phyloP scores from a whole-genome alignment of 2,797 vertebrate genomes.

The Tauraco hartlaubi region DNA sequence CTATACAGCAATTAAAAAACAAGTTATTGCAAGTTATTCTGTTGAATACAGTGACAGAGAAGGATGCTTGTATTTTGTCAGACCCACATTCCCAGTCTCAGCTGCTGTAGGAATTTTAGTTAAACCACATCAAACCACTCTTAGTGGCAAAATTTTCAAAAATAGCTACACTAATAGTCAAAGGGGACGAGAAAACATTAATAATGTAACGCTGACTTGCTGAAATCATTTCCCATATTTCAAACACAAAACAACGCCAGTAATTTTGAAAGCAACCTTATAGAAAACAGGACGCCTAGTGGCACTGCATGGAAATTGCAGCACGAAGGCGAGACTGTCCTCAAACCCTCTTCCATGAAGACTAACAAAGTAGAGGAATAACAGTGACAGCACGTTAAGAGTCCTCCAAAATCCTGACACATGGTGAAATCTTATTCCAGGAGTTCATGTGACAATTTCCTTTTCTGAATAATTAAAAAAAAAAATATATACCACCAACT shows the following conservation, averaged over 20 bases:
- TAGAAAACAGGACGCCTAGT: background rate
- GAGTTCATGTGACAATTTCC: background rate
- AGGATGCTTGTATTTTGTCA: background rate
- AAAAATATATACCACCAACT: background rate
- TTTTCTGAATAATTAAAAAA: background rate
- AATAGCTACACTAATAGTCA: background rate
- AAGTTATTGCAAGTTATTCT: background rate
- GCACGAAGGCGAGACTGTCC: rapidly evolving
- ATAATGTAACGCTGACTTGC: background rate
- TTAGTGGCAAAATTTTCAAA: background rate
- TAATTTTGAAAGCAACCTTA: background rate
- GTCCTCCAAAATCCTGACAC: background rate
- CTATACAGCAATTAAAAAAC: background rate
- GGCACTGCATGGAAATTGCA: background rate
- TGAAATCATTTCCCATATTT: background rate
- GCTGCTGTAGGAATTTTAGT: background rate
- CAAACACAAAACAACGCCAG: background rate
- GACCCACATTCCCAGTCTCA: background rate
- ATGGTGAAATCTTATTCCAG: background rate
- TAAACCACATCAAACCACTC: background rate
- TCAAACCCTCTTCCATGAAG: background rate
- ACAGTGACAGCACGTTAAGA: rapidly evolving
- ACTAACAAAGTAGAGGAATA: background rate
- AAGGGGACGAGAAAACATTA: background rate
- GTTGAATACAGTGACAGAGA: background rate